These are phyloP conservation scores for Leptinotarsa lineolata DNA, from an alignment of 1,140 invertebrate species.

Conservation along the genomic window DNA sequence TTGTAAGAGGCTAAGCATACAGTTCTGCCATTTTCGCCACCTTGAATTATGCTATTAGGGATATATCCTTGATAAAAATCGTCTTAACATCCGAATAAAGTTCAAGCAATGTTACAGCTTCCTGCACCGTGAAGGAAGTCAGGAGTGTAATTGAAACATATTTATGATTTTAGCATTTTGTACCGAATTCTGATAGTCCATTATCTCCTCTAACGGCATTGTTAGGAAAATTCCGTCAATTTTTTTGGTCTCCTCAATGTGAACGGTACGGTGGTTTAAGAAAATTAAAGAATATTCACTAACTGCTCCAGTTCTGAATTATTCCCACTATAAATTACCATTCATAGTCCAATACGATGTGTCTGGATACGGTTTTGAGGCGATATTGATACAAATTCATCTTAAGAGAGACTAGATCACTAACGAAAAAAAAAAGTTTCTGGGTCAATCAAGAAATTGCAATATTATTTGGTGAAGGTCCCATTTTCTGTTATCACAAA, in stretches of 20 bases:
- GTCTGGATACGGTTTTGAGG: slow-evolving; percentile 21
- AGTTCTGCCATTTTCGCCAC: not conserved
- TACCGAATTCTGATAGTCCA: not conserved
- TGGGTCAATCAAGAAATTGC: slow-evolving; percentile 54
- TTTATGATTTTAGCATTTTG: not conserved
- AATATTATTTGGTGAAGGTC: slow-evolving; percentile 54
- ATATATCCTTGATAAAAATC: not conserved
- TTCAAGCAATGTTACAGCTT: not conserved
- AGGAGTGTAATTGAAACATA: not conserved
- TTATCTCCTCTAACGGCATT: not conserved
- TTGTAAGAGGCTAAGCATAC: not conserved
- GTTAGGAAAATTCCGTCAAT: slow-evolving; percentile 26
- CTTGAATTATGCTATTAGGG: not conserved
- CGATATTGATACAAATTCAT: slow-evolving; percentile 2
- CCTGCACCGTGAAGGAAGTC: no score
- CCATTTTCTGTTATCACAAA: slow-evolving; percentile 59
- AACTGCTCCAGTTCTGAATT: slow-evolving; percentile 47
- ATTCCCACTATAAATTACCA: slow-evolving; percentile 41
- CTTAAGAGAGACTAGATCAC: slow-evolving; percentile 52
- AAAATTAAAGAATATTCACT: slow-evolving; percentile 12
- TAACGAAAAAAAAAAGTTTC: slow-evolving; percentile 48
- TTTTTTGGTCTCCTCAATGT: slow-evolving; percentile 27
- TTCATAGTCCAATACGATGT: slow-evolving; percentile 43
- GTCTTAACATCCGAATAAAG: not conserved
- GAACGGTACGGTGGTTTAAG: not conserved